Percentiles rank a stretch among this genome's conserved stretches.
Evolutionary conservation across 2,113 vertebrate genomes (phyloP).

Genomic region (Potamarius usumacintae): DNA sequence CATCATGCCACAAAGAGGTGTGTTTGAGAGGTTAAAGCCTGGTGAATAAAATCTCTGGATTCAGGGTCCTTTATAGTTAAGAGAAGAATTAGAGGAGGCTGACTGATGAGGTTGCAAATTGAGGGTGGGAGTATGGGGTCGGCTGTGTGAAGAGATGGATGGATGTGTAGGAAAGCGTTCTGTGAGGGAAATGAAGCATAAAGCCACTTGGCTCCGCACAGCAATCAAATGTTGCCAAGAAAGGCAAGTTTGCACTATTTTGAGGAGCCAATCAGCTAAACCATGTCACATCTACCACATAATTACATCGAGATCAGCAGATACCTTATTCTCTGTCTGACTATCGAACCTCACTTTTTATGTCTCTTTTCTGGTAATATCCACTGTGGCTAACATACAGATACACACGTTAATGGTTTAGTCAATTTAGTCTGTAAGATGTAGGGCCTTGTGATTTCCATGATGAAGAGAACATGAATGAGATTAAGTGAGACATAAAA

Average conservation of each 20-base stretch:
- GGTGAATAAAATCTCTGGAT: constrained; percentile 1
- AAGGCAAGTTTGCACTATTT: background rate
- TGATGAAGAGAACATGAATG: background rate
- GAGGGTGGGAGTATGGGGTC: background rate
- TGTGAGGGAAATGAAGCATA: background rate
- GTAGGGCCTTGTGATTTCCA: background rate
- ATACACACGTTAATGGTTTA: background rate
- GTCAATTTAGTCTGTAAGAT: background rate
- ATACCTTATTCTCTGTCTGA: background rate
- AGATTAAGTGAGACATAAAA: background rate
- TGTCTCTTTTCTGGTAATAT: background rate
- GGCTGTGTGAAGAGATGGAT: background rate
- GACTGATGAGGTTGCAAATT: background rate
- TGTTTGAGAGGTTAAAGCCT: background rate
- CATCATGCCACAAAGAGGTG: background rate
- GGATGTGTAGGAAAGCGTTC: background rate
- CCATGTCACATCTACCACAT: background rate
- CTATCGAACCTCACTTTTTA: background rate
- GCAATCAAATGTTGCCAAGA: background rate
- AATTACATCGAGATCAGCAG: background rate
- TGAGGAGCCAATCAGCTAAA: background rate
- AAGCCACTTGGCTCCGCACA: background rate
- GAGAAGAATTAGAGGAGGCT: background rate
- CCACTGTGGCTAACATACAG: background rate
- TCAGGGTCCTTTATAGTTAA: background rate